A percentile compares a stretch with the other conserved stretches of the same genome.
Evolutionary conservation across 2,888 invertebrate genomes (phyloP).

Genomic region (Tanytarsus gracilentus): DNA sequence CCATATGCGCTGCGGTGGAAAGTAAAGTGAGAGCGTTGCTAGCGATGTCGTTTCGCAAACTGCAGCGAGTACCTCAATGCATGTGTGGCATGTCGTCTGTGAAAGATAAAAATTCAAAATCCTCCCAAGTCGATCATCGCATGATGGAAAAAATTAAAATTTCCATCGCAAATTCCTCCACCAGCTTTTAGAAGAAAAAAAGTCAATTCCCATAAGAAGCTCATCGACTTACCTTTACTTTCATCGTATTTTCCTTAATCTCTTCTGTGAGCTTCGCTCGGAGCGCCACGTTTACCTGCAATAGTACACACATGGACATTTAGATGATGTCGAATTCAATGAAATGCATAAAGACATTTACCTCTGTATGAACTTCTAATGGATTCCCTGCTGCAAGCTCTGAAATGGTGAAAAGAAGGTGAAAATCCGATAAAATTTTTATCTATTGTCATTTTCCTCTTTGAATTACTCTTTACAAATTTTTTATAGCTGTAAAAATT

Average conservation of each 20-base stretch:
- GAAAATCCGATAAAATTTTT: neutral
- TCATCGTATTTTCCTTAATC: conserved; percentile 63
- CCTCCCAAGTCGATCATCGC: neutral
- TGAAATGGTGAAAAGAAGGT: neutral
- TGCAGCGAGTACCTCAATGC: conserved; percentile 60
- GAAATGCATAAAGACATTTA: neutral
- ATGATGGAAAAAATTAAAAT: neutral
- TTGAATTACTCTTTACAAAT: too few relatives aligned
- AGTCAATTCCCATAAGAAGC: too few relatives aligned
- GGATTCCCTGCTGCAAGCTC: conserved; percentile 44
- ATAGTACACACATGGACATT: too few relatives aligned
- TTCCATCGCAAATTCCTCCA: too few relatives aligned
- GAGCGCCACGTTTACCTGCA: conserved; percentile 61
- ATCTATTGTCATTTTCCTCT: neutral
- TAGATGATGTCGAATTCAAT: neutral
- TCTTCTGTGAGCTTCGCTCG: conserved; percentile 72
- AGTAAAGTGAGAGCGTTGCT: conserved; percentile 73
- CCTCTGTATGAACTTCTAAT: conserved; percentile 57
- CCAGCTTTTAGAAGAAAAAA: too few relatives aligned
- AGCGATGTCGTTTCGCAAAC: conserved; percentile 69
- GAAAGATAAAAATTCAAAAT: neutral
- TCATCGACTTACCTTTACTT: conserved; percentile 47
- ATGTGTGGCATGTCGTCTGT: conserved; percentile 58
- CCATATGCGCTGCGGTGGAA: conserved; percentile 65
- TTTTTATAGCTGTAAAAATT: too few relatives aligned